A percentile compares a stretch with the other conserved stretches of the same genome.
Evolutionary conservation across 2,797 vertebrate species (phyloP).

Genomic region (Falco novaeseelandiae): DNA sequence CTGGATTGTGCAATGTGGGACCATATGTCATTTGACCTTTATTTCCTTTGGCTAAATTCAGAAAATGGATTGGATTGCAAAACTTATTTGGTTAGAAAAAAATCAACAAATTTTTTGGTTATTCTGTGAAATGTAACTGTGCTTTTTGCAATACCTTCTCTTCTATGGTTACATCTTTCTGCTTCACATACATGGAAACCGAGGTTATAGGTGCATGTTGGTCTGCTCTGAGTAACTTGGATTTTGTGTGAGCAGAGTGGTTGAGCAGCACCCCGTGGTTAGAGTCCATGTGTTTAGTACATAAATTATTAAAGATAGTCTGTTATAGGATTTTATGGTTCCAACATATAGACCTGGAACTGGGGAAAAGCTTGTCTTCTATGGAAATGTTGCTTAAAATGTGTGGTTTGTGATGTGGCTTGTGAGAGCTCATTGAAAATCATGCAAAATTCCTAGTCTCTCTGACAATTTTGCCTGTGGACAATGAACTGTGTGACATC

Average conservation of each 20-base stretch:
- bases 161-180: not conserved
- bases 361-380: not conserved
- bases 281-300: not conserved
- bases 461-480: not conserved
- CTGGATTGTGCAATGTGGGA: not conserved
- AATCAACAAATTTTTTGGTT: not conserved
- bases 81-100: not conserved
- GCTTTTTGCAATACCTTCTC: not conserved
- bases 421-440: not conserved
- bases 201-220: not conserved
- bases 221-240: not conserved
- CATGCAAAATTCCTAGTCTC: not conserved
- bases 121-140: not conserved
- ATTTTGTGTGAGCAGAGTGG: not conserved
- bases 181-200: not conserved
- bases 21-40: slow-evolving; percentile 34
- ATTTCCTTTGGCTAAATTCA: not conserved
- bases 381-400: not conserved
- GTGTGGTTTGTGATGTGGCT: not conserved
- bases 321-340: not conserved
- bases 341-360: not conserved
- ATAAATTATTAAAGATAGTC: not conserved
- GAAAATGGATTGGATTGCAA: not conserved
- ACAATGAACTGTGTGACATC: not conserved
- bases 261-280: not conserved